Evolutionary conservation across 2,797 vertebrate species (phyloP).

Genomic region (Protosalanx chinensis): DNA sequence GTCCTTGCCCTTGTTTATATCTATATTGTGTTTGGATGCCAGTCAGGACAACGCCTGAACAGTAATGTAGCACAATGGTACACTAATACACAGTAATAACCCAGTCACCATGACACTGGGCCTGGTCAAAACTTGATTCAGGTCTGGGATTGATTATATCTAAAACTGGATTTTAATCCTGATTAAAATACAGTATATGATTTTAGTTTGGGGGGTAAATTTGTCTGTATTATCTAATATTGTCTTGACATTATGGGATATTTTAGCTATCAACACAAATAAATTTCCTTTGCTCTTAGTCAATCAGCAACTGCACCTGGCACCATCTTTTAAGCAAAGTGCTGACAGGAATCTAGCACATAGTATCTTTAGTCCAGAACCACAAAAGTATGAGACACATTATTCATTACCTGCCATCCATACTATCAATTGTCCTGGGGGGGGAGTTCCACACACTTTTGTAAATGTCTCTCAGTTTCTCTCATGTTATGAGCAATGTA

Average conservation of each 20-base stretch:
- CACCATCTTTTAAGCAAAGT: constrained; percentile 1
- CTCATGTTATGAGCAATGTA: background rate
- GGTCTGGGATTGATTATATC: constrained; percentile 15
- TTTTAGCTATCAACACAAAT: background rate
- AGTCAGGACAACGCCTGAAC: constrained; percentile 42
- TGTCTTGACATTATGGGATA: background rate
- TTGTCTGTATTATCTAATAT: background rate
- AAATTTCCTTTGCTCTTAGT: background rate
- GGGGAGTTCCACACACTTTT: background rate
- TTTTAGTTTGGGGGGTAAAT: too few species aligned
- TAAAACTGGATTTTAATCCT: background rate
- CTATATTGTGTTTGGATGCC: constrained; percentile 53
- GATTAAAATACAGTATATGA: too few species aligned
- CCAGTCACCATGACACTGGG: constrained; percentile 22
- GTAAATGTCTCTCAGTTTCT: background rate
- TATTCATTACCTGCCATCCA: background rate
- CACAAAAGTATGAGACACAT: background rate
- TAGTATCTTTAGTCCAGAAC: constrained; percentile 5
- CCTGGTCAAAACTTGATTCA: constrained; percentile 24
- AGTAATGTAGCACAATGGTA: constrained; percentile 40
- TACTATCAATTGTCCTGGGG: background rate
- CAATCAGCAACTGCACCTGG: constrained; percentile 4
- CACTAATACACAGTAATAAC: constrained; percentile 22
- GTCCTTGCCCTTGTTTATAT: constrained; percentile 24
- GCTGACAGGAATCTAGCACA: constrained; percentile 6